phyloP scores from a whole-genome alignment of 2,888 invertebrate genomes.

The Hyles lineata region DNA sequence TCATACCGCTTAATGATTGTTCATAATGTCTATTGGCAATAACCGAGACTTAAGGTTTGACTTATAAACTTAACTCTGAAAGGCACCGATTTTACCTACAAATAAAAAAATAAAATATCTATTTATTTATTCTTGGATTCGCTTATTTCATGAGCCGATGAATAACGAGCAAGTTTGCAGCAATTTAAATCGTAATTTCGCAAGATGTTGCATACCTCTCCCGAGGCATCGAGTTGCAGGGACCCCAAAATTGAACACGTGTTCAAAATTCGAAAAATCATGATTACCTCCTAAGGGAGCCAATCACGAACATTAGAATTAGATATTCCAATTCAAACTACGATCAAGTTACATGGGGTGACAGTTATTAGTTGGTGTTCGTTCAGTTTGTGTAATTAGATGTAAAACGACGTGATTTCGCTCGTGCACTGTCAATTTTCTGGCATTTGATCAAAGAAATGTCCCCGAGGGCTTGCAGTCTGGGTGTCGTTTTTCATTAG shows the following conservation, averaged over 20 bases:
- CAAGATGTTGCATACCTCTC: conserved; percentile 50
- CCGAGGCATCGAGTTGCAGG: conserved; percentile 72
- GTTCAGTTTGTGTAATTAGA: conserved; percentile 47
- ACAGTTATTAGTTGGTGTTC: conserved; percentile 54
- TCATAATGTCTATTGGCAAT: too few species aligned
- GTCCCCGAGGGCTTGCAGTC: neutral
- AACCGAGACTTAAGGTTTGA: too few species aligned
- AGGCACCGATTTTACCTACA: too few species aligned
- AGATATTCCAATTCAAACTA: conserved; percentile 79
- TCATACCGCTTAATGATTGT: too few species aligned
- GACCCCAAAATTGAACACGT: conserved; percentile 80
- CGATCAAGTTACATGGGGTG: conserved; percentile 78
- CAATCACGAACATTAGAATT: conserved; percentile 83
- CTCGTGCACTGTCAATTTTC: conserved; percentile 38
- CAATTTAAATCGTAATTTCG: conserved; percentile 40
- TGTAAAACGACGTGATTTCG: conserved; percentile 34
- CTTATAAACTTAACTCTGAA: too few species aligned
- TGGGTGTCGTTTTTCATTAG: conserved; percentile 14
- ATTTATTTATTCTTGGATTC: neutral
- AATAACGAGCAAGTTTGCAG: conserved; percentile 22
- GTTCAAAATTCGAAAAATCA: conserved; percentile 80
- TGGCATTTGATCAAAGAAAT: conserved; percentile 42
- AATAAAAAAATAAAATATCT: too few species aligned
- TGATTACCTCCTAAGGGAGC: conserved; percentile 83
- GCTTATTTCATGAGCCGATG: neutral